Percentiles rank a stretch among this genome's conserved stretches.
These are phyloP conservation scores for Metellina segmentata DNA, from an alignment of 2,888 invertebrate species.

Conservation along the genomic window DNA sequence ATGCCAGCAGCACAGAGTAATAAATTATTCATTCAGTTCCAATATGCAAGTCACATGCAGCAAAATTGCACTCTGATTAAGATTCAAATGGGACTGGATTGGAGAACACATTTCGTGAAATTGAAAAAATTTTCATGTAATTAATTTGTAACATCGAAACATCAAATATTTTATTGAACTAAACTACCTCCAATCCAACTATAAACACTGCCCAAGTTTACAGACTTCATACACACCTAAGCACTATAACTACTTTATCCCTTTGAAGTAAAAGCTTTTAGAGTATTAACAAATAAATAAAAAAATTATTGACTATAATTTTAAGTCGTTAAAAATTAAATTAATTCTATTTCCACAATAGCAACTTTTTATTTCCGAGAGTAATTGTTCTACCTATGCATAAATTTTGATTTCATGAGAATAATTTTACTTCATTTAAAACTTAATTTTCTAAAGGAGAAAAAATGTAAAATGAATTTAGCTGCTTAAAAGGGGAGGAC, in stretches of 20 bases:
- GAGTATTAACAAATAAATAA: neutral
- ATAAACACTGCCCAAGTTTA: constrained; percentile 64
- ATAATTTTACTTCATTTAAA: too few relatives aligned
- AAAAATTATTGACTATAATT: too few relatives aligned
- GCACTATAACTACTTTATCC: constrained; percentile 69
- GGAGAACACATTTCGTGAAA: constrained; percentile 33
- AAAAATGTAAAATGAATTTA: too few relatives aligned
- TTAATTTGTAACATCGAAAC: neutral
- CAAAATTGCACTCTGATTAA: constrained; percentile 76
- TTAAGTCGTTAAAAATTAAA: too few relatives aligned
- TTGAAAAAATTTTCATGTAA: neutral
- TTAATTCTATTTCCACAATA: too few relatives aligned
- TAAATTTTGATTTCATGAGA: too few relatives aligned
- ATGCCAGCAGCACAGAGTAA: constrained; percentile 74
- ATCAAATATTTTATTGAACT: constrained; percentile 5
- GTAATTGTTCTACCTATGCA: too few relatives aligned
- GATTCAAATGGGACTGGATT: constrained; percentile 52
- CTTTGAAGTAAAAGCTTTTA: constrained; percentile 73
- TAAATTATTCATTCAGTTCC: constrained; percentile 71
- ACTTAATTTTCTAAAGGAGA: too few relatives aligned
- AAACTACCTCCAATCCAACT: constrained; percentile 64
- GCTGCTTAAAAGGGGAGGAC: too few relatives aligned
- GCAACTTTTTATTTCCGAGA: too few relatives aligned
- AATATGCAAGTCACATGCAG: constrained; percentile 77
- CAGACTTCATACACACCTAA: constrained; percentile 47